Conservation (phyloP, 2,797 vertebrate genomes). For the Notolabrus celidotus region DNA sequence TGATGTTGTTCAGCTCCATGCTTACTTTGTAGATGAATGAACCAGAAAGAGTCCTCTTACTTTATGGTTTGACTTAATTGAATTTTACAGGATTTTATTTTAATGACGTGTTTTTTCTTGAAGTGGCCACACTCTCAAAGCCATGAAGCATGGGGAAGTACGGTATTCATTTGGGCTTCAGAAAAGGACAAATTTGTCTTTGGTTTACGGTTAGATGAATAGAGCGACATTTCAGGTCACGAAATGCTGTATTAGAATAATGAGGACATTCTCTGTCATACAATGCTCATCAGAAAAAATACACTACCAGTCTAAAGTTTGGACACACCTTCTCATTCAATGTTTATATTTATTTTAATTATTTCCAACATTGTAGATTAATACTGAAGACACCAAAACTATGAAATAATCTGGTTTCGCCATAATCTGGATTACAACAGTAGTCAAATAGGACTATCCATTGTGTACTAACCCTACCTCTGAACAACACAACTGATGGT, state of each 20-base stretch:
- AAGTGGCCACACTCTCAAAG: slow-evolving; percentile 14
- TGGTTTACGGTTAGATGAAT: slow-evolving; percentile 34
- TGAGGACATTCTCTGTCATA: slow-evolving; percentile 9
- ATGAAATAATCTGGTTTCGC: too few relatives aligned
- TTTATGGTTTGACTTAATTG: slow-evolving; percentile 54
- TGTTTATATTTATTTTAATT: too few relatives aligned
- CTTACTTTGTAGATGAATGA: slow-evolving; percentile 40
- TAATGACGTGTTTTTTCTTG: slow-evolving; percentile 56
- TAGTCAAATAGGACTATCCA: too few relatives aligned
- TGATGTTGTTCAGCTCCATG: slow-evolving; percentile 22
- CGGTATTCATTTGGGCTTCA: slow-evolving; percentile 30
- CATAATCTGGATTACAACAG: too few relatives aligned
- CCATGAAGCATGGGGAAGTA: background rate
- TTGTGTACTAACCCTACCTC: too few relatives aligned
- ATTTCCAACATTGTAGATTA: too few relatives aligned
- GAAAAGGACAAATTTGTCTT: slow-evolving; percentile 17
- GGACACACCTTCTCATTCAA: too few relatives aligned
- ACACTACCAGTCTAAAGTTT: background rate
- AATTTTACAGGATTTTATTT: slow-evolving; percentile 39
- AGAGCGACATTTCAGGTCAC: slow-evolving; percentile 3
- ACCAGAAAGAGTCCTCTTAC: slow-evolving; percentile 41
- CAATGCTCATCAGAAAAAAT: slow-evolving; percentile 8
- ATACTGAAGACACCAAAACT: too few relatives aligned
- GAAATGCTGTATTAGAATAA: slow-evolving; percentile 9
- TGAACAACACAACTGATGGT: too few relatives aligned